Base-by-base conservation (phyloP, 1,140 invertebrate species). In the Drosophila kikkawai region DNA sequence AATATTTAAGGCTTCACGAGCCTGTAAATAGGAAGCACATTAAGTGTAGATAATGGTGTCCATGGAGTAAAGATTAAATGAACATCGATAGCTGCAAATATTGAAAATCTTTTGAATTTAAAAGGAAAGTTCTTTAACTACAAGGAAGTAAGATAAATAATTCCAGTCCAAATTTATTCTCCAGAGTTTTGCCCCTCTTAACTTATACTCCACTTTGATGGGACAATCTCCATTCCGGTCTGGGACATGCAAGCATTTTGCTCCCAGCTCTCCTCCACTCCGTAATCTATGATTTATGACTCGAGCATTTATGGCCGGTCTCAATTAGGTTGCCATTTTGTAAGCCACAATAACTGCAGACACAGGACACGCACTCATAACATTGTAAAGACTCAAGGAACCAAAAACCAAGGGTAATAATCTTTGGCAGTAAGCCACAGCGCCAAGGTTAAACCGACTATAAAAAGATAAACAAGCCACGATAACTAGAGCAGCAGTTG, bases 301-400 rank as follows among this genome's bases (percentile, higher is more conserved):
- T 63, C 26, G 45, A 73, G 51, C 58, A 79, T 90, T 88, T 88
- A 84, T 90, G 84, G 63, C 78, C 68, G 66, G 69, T 78, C 80
- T 88, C 84, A 88, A 88, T 88, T 88, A 88, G 78, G 77, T 87
- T 80, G 80, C 61, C 84, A 82, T 80, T 90, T 88, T 80, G 80
- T 75, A 75, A 84, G 74, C 80, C 80, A 79, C 80, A 88, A 80
- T 68, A 88, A 82, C 68, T 79, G 68, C 56, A 77, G 74, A 56
- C 70, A 76, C 73, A 50, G 64, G 74, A 75, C 83, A 88, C 84
- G 84, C 84, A 87, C 80, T 88, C 74, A 78, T 71, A 71, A 70
- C 84, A 88, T 88, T 88, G 76, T 67, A 65, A 44, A 51, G 60
- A 55, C 60, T 36, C 26, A 11, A 39, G 29, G 56, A 78, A 56